Evolutionary conservation across 1,140 invertebrate species (phyloP), one percentile per base, ranked within the genome.

Genomic region (Ooceraea biroi): DNA sequence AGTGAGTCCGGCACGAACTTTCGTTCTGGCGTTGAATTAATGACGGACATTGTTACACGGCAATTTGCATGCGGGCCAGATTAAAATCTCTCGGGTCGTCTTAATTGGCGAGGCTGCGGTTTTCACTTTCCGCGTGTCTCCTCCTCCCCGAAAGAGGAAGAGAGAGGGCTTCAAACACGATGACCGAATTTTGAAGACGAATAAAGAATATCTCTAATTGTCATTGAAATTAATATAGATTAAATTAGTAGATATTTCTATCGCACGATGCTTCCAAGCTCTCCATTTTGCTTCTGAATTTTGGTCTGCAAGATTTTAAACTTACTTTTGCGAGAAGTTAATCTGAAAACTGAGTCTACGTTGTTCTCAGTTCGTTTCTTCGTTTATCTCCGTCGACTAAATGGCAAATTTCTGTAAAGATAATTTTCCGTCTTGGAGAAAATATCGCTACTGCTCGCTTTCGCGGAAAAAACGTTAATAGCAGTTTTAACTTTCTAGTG

Each of bases 1-100:
- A 96, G 97, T 97, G 95, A 96, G 96, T 85, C 57, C 60, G 50
- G 10, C 25, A 48, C 55, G 50, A 80, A 80, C 76, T 80, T 80
- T 80, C 76, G 76, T 80, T 80, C 71, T 36, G 65, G 65, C 76
- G 52, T 80, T 80, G 65, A 69, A 80, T 80, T 80, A 80, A 80
- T 80, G 76, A 80, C 36, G 65, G 52, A 80, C 65, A 80, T 80
- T 80, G 76, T 80, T 80, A 80, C 36, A 65, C 65, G 36, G 22
- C 52, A 57, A 80, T 80, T 80, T 80, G 65, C 76, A 80, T 80
- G 44, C 25, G 22, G 50, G 17, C 65, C 50, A 69, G 76, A 80
- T 80, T 57, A 80, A 80, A 80, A 80, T 80, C 76, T 69, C 65
- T 25, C 50, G 65, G 65, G 14, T 12, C 65, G 50, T 80, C 76